Evolutionary conservation across 2,797 vertebrate genomes (phyloP), one percentile per base, ranked within the genome.

Genomic region (Sylvilagus floridanus): DNA sequence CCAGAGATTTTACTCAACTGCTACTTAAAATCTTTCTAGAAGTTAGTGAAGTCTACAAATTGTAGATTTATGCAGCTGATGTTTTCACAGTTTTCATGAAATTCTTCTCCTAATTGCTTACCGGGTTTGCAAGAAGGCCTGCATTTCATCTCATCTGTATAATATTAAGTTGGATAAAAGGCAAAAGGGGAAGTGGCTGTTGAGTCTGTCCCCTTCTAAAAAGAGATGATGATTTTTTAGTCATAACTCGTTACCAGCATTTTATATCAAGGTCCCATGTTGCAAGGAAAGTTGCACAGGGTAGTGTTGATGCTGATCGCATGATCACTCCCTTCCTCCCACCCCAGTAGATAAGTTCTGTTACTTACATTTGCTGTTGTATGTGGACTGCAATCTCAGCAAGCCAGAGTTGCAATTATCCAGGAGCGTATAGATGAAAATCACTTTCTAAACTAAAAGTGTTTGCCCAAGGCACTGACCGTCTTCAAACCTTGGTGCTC

Each of bases 341-440:
- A 47, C 82, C 50, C 52, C 75, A 62, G 16, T 47, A 47, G 42
- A 47, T 47, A 47, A 13, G 2, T 52, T 72, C 14, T 26, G 0
- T 77, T 69, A 50, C 54, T 57, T 57, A 19, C 14, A 57, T 57
- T 4, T 57, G 54, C 54, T 57, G 13, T 57, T 57, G 17, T 19
- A 57, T 57, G 13, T 57, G 13, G 17, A 57, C 5, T 66, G 35
- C 76, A 30, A 57, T 76, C 10, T 73, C 26, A 81, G 26, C n/a
- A 77, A 52, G 26, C 28, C 26, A 42, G 87, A 93, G 13, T 77
- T 84, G 82, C 19, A 88, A 65, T 88, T 81, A 94, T n/a, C 11
- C 52, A 71, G 54, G 10, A 57, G 4, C 4, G 9, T 69, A 7
- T 42, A 32, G 37, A 90, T 84, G 65, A 37, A 89, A 95, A 93